These are phyloP conservation scores for Temnothorax unifasciatus DNA, from an alignment of 2,888 invertebrate genomes.

Conservation along the genomic window DNA sequence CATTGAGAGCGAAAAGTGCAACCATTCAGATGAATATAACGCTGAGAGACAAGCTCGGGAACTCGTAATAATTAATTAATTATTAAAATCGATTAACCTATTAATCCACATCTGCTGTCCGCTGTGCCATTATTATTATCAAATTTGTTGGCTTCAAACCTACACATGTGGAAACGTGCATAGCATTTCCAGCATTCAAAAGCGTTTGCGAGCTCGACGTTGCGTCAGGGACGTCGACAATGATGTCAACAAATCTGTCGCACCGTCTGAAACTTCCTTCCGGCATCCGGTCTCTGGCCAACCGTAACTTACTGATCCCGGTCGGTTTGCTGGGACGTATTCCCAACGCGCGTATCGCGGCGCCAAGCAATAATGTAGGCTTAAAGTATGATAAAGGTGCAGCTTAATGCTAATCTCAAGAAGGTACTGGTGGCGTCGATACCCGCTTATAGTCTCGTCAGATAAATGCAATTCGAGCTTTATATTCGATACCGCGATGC, in stretches of 20 bases:
- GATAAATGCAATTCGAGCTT: constrained; percentile 39
- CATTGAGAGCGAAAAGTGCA: background rate
- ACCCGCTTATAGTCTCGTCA: constrained; percentile 24
- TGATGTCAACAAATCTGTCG: constrained; percentile 63
- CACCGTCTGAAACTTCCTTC: constrained; percentile 59
- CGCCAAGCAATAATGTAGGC: constrained; percentile 71
- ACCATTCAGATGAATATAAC: background rate
- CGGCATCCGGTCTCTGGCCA: constrained; percentile 33
- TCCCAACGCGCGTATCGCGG: constrained; percentile 62
- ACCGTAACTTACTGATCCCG: constrained; percentile 44
- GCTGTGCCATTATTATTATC: background rate
- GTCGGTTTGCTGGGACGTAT: constrained; percentile 41
- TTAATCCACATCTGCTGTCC: background rate
- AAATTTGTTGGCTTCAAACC: background rate
- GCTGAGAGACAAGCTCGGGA: background rate
- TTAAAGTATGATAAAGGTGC: constrained; percentile 80
- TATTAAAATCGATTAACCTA: background rate
- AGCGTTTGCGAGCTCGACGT: constrained; percentile 8
- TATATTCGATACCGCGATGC: constrained; percentile 28
- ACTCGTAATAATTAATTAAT: background rate
- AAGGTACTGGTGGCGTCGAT: constrained; percentile 65
- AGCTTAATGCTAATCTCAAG: constrained; percentile 79
- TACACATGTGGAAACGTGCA: background rate
- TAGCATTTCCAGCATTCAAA: constrained; percentile 19
- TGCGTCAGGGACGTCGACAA: constrained; percentile 41